These are phyloP conservation scores for Drosophila phalerata DNA, from an alignment of 2,888 invertebrate species.

Conservation along the genomic window DNA sequence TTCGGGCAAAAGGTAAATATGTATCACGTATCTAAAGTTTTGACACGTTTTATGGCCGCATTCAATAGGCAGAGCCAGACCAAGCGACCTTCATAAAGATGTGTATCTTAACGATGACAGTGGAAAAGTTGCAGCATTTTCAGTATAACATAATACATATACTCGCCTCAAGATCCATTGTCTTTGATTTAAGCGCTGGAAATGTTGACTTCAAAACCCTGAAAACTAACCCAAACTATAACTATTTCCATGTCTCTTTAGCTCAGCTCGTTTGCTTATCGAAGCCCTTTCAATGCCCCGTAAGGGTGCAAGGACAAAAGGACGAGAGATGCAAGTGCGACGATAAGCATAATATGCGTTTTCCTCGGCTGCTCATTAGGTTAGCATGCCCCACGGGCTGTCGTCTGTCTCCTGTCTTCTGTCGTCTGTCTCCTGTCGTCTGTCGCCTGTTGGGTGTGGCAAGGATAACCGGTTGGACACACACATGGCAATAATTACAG, in stretches of 20 bases:
- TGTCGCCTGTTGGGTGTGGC: constrained; percentile 16
- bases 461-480: constrained; percentile 51
- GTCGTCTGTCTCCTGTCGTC: neutral
- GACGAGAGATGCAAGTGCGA: constrained; percentile 70
- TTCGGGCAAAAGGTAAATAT: constrained; percentile 38
- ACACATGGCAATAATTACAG: constrained; percentile 67
- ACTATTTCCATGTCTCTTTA: constrained; percentile 11
- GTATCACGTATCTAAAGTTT: constrained; percentile 49
- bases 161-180: constrained; percentile 61
- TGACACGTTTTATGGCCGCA: constrained; percentile 52
- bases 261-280: constrained; percentile 58
- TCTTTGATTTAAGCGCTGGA: constrained; percentile 69
- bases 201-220: constrained; percentile 68
- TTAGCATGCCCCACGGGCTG: constrained; percentile 42
- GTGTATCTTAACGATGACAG: constrained; percentile 82
- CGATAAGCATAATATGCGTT: constrained; percentile 80
- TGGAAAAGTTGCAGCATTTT: constrained; percentile 58
- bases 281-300: constrained; percentile 67
- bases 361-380: constrained; percentile 82
- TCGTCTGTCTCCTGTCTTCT: constrained; percentile 1
- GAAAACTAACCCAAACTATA: constrained; percentile 49
- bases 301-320: constrained; percentile 34
- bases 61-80: constrained; percentile 35
- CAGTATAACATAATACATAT: constrained; percentile 8
- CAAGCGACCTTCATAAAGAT: constrained; percentile 82